Evolutionary conservation across 2,797 vertebrate genomes (phyloP).

Genomic region (Catostomus latipinnis): DNA sequence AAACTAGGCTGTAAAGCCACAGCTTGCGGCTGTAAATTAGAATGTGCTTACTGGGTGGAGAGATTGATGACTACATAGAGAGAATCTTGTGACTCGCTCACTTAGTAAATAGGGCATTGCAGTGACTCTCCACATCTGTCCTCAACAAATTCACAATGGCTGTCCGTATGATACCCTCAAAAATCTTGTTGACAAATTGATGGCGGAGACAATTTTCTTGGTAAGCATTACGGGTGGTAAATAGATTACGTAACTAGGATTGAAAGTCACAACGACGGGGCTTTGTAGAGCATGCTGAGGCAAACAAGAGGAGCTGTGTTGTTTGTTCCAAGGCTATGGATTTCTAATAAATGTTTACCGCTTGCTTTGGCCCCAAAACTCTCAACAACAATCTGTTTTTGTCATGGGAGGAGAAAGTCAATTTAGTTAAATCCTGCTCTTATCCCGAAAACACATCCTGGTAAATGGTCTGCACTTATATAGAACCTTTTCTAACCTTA

Average conservation of each 20-base stretch:
- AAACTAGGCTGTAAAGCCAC: constrained; percentile 47
- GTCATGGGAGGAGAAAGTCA: constrained; percentile 47
- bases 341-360: constrained; percentile 59
- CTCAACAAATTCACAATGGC: constrained; percentile 31
- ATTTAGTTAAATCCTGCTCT: constrained; percentile 57
- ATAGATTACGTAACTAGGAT: constrained; percentile 58
- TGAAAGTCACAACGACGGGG: constrained; percentile 27
- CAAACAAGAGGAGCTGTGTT: constrained; percentile 16
- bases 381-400: constrained; percentile 52
- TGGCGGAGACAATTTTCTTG: constrained; percentile 48
- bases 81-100: constrained; percentile 50
- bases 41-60: constrained; percentile 52
- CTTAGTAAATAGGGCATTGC: constrained; percentile 56
- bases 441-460: constrained; percentile 48
- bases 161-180: constrained; percentile 54
- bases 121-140: constrained; percentile 48
- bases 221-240: constrained; percentile 51
- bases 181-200: constrained; percentile 48
- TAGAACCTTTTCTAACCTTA: too few species aligned
- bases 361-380: constrained; percentile 32
- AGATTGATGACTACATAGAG: constrained; percentile 57
- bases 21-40: constrained; percentile 58
- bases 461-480: too few species aligned
- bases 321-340: constrained; percentile 52
- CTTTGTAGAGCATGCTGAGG: constrained; percentile 38